Evolutionary conservation across 2,888 invertebrate genomes (phyloP), one percentile per base, ranked within the genome.

Genomic region (Oscheius onirici): DNA sequence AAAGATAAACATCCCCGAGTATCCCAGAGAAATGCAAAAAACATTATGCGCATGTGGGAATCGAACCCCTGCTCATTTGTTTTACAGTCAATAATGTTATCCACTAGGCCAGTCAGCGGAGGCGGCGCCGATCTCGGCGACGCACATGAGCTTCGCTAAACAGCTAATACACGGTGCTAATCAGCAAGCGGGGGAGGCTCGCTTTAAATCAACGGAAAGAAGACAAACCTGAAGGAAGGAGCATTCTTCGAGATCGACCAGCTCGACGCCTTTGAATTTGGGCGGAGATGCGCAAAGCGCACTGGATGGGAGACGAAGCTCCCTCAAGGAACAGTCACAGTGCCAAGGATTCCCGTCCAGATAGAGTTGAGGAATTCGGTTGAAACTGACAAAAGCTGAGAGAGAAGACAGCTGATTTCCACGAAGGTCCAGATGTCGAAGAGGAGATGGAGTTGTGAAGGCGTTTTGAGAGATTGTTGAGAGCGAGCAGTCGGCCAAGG

Each of bases 271-370:
- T 5, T 65, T 67, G 10, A 76, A 15, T 26, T 76, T 75, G 43
- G 77, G 72, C 2, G 79, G 79, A n/a, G 71, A 70, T 6, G 57
- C 15, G 44, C 79, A 79, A 24, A 49, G 52, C 1, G 76, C 76
- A 28, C 61, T 52, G 52, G 79, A 74, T 13, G 22, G n/a, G 2
- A 79, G 71, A 8, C 65, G 69, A 1, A 74, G 66, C 3, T 55
- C 63, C 40, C 63, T 55, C 3, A 81, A 52, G 51, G 74, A 75
- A 44, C 82, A 82, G 51, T 76, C 75, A 58, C 82, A 82, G 6
- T 74, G 63, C 80, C 79, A 81, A 11, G 75, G 73, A 54, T 82
- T 82, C 20, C 76, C 69, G 0, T 70, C 69, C 13, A 82, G 51
- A 1, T 61, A 54, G 1, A 81, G 49, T 13, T 34, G 41, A 10